Percentiles rank a stretch among this genome's conserved stretches.
These are phyloP conservation scores for Cistogaster globosa DNA, from an alignment of 2,888 invertebrate genomes.

Conservation along the genomic window DNA sequence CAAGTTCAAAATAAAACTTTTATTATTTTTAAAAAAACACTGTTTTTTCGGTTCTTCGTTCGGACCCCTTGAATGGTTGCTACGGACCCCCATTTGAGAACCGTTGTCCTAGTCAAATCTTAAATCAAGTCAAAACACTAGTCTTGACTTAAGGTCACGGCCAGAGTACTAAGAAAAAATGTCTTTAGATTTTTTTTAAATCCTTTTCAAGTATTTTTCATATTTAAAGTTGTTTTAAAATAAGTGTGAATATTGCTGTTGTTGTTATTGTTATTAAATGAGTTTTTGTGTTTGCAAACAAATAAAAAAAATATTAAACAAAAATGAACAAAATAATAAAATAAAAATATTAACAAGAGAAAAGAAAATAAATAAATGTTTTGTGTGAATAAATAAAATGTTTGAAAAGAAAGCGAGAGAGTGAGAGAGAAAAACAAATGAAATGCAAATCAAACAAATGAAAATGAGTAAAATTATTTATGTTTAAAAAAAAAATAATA, in stretches of 20 bases:
- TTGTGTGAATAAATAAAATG: conserved; percentile 64
- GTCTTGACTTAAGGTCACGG: no score
- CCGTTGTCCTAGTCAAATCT: no score
- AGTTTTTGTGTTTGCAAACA: conserved; percentile 65
- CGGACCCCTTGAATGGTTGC: no score
- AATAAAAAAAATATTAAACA: conserved; percentile 16
- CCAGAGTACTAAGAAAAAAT: no score
- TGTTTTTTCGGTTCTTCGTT: no score
- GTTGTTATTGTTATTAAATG: conserved; percentile 69
- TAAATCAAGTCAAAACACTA: no score
- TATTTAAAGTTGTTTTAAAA: conserved; percentile 6
- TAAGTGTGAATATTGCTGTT: background rate
- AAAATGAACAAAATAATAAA: conserved; percentile 31
- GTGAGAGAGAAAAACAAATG: conserved; percentile 7
- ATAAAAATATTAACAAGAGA: conserved; percentile 46
- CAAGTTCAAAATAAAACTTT: no score
- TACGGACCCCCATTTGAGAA: no score
- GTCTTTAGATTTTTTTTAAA: conserved; percentile 20
- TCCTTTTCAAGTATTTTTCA: conserved; percentile 34
- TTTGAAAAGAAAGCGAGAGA: conserved; percentile 27
- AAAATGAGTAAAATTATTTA: background rate
- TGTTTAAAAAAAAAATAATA: background rate
- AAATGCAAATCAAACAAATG: conserved; percentile 35
- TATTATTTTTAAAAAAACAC: no score
- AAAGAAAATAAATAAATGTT: conserved; percentile 62